Evolutionary conservation across 1,140 invertebrate genomes (phyloP).

Genomic region (Heliconius eleuchia): DNA sequence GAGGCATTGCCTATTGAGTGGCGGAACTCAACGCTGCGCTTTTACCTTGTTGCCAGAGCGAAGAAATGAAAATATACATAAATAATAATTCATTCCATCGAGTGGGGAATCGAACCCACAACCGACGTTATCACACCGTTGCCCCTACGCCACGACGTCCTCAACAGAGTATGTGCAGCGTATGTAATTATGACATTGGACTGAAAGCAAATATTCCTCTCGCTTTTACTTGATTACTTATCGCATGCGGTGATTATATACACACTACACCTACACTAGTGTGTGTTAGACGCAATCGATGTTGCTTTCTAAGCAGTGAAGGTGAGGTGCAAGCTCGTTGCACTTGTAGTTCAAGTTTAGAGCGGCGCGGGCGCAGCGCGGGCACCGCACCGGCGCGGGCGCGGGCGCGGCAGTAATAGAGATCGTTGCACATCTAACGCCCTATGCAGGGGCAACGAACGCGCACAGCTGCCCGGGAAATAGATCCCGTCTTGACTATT

Average conservation of each 20-base stretch:
- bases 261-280: conserved; percentile 36
- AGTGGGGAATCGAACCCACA: no score
- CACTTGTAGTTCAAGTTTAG: conserved; percentile 77
- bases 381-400: conserved; percentile 30
- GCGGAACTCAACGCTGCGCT: no score
- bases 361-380: conserved; percentile 55
- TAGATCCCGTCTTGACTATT: conserved; percentile 79
- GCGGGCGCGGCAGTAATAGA: conserved; percentile 58
- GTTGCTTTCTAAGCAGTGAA: conserved; percentile 79
- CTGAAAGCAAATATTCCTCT: conserved; percentile 57
- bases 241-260: conserved; percentile 42
- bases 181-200: conserved; percentile 35
- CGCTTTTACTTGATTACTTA: conserved; percentile 67
- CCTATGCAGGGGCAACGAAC: conserved; percentile 76
- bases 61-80: no score
- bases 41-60: no score
- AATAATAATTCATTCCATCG: no score
- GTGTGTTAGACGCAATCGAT: conserved; percentile 68
- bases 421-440: conserved; percentile 76
- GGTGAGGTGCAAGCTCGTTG: conserved; percentile 70
- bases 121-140: no score
- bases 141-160: no score
- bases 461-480: conserved; percentile 77
- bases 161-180: neutral
- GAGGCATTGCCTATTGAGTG: no score